phyloP scores from a whole-genome alignment of 1,140 invertebrate species.

The Drosophila cardini region DNA sequence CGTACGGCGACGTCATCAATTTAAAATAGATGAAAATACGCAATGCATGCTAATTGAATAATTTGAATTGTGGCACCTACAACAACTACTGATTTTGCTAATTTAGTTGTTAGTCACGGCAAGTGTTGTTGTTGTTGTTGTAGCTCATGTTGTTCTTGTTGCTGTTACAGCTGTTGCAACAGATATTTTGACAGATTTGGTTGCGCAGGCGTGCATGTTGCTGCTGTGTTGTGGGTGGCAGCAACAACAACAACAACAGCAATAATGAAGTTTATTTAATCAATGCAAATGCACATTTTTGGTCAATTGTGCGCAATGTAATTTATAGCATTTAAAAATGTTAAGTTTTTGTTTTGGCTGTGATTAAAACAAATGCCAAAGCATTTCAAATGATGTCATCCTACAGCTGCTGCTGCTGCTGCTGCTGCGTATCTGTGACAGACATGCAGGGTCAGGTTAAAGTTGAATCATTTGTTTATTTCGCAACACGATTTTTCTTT shows the following conservation, averaged over 20 bases:
- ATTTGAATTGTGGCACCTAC: slow-evolving; percentile 81
- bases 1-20: slow-evolving; percentile 71
- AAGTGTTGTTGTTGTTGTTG: slow-evolving; percentile 34
- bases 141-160: slow-evolving; percentile 30
- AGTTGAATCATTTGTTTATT: slow-evolving; percentile 84
- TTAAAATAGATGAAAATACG: slow-evolving; percentile 81
- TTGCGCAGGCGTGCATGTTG: slow-evolving; percentile 46
- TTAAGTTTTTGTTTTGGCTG: slow-evolving; percentile 57
- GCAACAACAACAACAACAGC: slow-evolving; percentile 19
- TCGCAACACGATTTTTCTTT: slow-evolving; percentile 79
- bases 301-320: slow-evolving; percentile 66
- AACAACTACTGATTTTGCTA: slow-evolving; percentile 65
- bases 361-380: slow-evolving; percentile 71
- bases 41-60: slow-evolving; percentile 83
- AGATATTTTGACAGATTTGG: slow-evolving; percentile 74
- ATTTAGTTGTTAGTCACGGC: slow-evolving; percentile 63
- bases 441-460: slow-evolving; percentile 84
- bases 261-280: slow-evolving; percentile 51
- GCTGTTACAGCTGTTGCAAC: slow-evolving; percentile 36
- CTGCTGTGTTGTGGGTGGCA: slow-evolving; percentile 53
- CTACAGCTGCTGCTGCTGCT: slow-evolving; percentile 43
- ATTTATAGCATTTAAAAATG: slow-evolving; percentile 76
- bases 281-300: slow-evolving; percentile 82
- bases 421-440: slow-evolving; percentile 70
- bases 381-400: slow-evolving; percentile 69